A percentile compares a stretch with the other conserved stretches of the same genome.
Evolutionary conservation across 1,140 invertebrate genomes (phyloP).

Genomic region (Sarcophaga peregrina): DNA sequence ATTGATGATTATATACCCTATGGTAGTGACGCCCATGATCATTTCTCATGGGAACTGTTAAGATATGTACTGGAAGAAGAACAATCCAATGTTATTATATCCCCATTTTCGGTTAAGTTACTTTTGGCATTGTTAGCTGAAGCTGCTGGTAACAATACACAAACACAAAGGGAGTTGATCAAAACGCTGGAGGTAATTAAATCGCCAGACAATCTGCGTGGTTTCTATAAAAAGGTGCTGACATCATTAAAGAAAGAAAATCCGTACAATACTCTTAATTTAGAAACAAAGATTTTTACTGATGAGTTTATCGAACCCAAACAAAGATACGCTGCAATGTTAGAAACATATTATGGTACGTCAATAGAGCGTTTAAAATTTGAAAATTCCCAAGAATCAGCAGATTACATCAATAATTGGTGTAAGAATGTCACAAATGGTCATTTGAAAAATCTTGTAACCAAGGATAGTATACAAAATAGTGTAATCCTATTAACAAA

Average conservation of each 20-base stretch:
- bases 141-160: constrained; percentile 75
- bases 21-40: constrained; percentile 68
- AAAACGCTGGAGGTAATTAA: constrained; percentile 66
- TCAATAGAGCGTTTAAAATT: constrained; percentile 76
- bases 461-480: constrained; percentile 70
- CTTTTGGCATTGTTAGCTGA: constrained; percentile 79
- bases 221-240: constrained; percentile 69
- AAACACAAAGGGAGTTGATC: constrained; percentile 71
- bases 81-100: constrained; percentile 77
- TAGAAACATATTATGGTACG: constrained; percentile 69
- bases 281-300: constrained; percentile 77
- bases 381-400: constrained; percentile 67
- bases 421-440: constrained; percentile 77
- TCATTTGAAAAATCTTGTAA: constrained; percentile 76
- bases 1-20: constrained; percentile 70
- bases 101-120: constrained; percentile 82
- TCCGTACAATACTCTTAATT: constrained; percentile 59
- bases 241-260: constrained; percentile 68
- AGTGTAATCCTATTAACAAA: constrained; percentile 80
- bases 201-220: constrained; percentile 66
- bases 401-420: constrained; percentile 78
- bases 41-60: constrained; percentile 73
- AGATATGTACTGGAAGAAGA: constrained; percentile 67
- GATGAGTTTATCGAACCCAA: constrained; percentile 69
- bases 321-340: constrained; percentile 71